Base-by-base conservation (phyloP, 2,113 vertebrate genomes). In the Orycteropus afer region DNA sequence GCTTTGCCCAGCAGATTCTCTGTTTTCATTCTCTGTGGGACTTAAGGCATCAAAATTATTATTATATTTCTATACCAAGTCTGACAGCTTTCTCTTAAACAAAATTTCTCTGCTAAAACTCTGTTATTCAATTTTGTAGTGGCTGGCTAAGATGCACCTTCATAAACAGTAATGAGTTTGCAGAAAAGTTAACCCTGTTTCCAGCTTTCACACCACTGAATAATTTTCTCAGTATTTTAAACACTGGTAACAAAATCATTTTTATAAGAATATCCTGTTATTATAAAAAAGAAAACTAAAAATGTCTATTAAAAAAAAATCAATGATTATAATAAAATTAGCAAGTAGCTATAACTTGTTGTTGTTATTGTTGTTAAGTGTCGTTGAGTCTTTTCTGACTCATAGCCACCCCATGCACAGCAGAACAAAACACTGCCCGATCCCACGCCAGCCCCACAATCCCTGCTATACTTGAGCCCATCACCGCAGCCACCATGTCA, bases 161-260 rank as follows among this genome's bases (percentile, higher is more conserved):
- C 99, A 7, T 99, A 99, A 92, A 99, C 99, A 40, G 98, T 76
- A 99, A 97, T 0, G 99, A 99, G 96, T 99, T 99, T 51, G 99
- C 99, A 32, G 99, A 99, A 97, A 99, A 99, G 96, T 97, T 98
- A 83, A n/a, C 99, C 98, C 5, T 99, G 98, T 2, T 98, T 97
- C 98, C 99, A 99, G 40, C 98, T 98, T 95, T 99, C 98, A 67
- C 99, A 99, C 98, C 99, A 99, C 90, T 96, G 97, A 74, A 99
- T 95, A 97, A 99, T 99, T 98, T 96, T 98, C 98, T 47, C 32
- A 65, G 99, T 97, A 96, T 98, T 98, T 92, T 93, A 73, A 93
- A 99, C 98, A 97, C 99, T 99, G 87, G 98, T 98, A 34, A 98
- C 96, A 78, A 99, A 93, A 0, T 98, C 98, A 10, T 99, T 98